phyloP scores from a whole-genome alignment of 2,113 vertebrate genomes.

The Herpailurus yagouaroundi region DNA sequence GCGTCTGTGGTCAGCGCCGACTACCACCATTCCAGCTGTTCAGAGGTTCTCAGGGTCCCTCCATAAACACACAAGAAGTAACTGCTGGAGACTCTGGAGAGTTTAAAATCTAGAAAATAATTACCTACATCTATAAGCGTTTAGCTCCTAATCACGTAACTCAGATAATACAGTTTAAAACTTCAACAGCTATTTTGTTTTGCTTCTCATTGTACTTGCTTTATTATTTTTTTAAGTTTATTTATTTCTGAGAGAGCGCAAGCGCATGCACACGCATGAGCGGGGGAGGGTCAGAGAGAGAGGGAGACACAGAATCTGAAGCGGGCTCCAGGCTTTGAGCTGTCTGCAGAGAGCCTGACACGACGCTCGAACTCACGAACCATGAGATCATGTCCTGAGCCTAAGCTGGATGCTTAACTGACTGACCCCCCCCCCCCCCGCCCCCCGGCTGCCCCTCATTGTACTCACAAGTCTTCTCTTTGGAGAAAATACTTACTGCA shows the following conservation, averaged over 20 bases:
- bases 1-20: rapidly evolving
- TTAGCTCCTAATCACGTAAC: constrained; percentile 16
- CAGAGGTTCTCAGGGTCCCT: background rate
- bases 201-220: background rate
- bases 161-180: constrained; percentile 39
- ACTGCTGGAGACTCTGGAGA: background rate
- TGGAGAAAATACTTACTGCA: constrained; percentile 85
- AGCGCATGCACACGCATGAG: no score
- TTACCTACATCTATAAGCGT: background rate
- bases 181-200: constrained; percentile 27
- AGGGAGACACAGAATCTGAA: no score
- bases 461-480: background rate
- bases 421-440: no score
- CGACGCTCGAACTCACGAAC: no score
- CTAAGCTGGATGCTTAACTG: no score
- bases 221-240: no score
- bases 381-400: no score
- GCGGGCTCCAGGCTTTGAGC: no score
- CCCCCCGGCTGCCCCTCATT: background rate
- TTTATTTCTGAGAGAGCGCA: no score
- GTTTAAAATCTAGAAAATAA: constrained; percentile 33
- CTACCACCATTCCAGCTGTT: background rate
- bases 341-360: no score
- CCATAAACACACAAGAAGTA: background rate
- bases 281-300: no score